These are phyloP conservation scores for Sebastes ruberrimus DNA, from an alignment of 2,797 vertebrate species.

Conservation along the genomic window DNA sequence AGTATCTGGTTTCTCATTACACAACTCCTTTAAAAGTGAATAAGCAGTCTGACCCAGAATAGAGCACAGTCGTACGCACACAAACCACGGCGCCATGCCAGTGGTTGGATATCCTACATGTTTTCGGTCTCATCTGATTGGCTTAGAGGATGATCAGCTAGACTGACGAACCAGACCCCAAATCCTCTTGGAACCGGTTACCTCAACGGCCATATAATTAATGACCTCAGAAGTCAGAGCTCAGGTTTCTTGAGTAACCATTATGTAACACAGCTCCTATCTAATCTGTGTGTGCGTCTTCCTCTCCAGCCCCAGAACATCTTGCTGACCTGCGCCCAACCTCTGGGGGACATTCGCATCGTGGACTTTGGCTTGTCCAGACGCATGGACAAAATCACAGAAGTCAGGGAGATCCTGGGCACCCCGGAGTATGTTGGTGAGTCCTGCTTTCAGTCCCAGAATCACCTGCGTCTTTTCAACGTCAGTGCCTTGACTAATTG, in stretches of 20 bases:
- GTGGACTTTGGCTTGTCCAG: constrained; percentile 89
- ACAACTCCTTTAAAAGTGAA: not conserved
- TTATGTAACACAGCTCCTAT: constrained; percentile 24
- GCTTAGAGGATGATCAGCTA: constrained; percentile 50
- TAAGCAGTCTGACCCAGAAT: not conserved
- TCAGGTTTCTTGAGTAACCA: not conserved
- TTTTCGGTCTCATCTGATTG: constrained; percentile 39
- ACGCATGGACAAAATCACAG: constrained; percentile 80
- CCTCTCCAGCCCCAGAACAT: constrained; percentile 87
- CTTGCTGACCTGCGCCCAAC: constrained; percentile 83
- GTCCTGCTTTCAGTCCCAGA: constrained; percentile 38
- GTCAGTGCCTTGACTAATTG: constrained; percentile 24
- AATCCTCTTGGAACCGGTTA: constrained; percentile 34
- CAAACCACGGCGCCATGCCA: not conserved
- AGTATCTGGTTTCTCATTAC: constrained; percentile 29
- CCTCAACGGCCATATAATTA: not conserved
- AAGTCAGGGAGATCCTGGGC: constrained; percentile 87
- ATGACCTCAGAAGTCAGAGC: constrained; percentile 1
- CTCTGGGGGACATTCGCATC: constrained; percentile 87
- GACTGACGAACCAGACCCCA: constrained; percentile 14
- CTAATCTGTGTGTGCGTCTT: constrained; percentile 27
- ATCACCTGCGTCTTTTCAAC: not conserved
- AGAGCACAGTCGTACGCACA: not conserved
- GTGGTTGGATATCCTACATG: constrained; percentile 9
- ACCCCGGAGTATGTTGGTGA: constrained; percentile 90